A percentile compares a stretch with the other conserved stretches of the same genome.
phyloP scores from a whole-genome alignment of 2,888 invertebrate genomes.

The Corythucha ciliata region DNA sequence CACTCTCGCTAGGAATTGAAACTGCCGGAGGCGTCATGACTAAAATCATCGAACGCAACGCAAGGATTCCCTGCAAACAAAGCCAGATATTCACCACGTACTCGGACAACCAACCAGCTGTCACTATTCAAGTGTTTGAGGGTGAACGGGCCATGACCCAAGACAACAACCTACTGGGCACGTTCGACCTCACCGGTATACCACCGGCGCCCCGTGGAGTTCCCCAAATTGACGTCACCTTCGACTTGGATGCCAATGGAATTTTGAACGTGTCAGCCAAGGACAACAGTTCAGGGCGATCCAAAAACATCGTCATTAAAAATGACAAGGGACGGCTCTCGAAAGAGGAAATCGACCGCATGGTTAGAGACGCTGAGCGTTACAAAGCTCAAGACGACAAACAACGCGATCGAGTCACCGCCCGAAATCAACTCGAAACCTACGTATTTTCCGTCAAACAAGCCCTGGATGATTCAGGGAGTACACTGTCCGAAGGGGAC shows the following conservation, averaged over 20 bases:
- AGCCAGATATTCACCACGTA: constrained; percentile 74
- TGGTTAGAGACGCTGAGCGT: constrained; percentile 41
- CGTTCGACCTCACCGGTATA: constrained; percentile 63
- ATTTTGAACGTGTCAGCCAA: constrained; percentile 42
- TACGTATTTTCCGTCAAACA: constrained; percentile 42
- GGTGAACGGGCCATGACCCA: constrained; percentile 78
- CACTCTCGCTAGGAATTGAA: constrained; percentile 64
- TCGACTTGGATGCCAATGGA: constrained; percentile 52
- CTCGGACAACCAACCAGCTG: constrained; percentile 82
- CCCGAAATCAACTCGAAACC: constrained; percentile 44
- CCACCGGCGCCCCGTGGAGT: constrained; percentile 73
- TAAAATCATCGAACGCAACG: constrained; percentile 43
- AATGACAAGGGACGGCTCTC: constrained; percentile 45
- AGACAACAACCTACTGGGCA: constrained; percentile 77
- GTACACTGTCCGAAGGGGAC: constrained; percentile 42
- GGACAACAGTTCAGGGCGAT: constrained; percentile 43
- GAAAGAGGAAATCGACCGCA: constrained; percentile 45
- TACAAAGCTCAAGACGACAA: constrained; percentile 41
- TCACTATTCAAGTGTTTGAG: constrained; percentile 76
- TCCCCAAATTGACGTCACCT: constrained; percentile 69
- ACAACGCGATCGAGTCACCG: constrained; percentile 41
- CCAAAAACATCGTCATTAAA: constrained; percentile 44
- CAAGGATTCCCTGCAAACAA: constrained; percentile 47
- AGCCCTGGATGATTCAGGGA: constrained; percentile 40
- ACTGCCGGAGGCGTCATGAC: constrained; percentile 70